These are phyloP conservation scores for Tetramorium parvispinum DNA, from an alignment of 1,140 invertebrate genomes.

Conservation along the genomic window DNA sequence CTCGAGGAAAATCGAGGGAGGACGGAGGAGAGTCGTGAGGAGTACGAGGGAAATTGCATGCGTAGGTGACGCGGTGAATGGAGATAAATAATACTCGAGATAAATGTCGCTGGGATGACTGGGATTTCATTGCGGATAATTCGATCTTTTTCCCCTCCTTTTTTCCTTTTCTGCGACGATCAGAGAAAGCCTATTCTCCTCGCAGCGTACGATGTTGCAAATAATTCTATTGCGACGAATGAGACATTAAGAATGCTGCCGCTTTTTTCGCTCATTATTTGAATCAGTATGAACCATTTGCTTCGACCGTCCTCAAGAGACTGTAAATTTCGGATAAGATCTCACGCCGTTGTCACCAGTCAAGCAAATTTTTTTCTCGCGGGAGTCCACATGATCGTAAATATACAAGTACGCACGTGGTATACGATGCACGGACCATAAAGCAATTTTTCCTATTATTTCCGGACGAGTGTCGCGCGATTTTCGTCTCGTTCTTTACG, in stretches of 20 bases:
- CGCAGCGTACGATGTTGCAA: too few relatives aligned
- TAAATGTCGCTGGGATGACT: background rate
- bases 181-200: background rate
- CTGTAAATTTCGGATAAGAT: background rate
- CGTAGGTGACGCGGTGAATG: conserved; percentile 24
- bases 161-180: too few relatives aligned
- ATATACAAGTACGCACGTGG: background rate
- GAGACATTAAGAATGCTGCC: background rate
- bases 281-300: background rate
- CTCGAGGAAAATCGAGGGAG: background rate
- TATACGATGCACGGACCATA: background rate
- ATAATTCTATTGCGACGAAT: background rate
- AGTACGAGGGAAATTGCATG: background rate
- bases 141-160: background rate
- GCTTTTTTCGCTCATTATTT: background rate
- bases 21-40: too few relatives aligned
- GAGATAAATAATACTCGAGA: conserved; percentile 37
- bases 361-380: background rate
- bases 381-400: background rate
- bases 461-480: background rate
- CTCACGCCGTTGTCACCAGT: background rate
- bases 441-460: conserved; percentile 23
- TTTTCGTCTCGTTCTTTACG: background rate
- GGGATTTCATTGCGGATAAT: background rate
- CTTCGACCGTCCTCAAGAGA: background rate